Conservation (phyloP, 2,797 vertebrate species). For the Micromesistius poutassou region DNA sequence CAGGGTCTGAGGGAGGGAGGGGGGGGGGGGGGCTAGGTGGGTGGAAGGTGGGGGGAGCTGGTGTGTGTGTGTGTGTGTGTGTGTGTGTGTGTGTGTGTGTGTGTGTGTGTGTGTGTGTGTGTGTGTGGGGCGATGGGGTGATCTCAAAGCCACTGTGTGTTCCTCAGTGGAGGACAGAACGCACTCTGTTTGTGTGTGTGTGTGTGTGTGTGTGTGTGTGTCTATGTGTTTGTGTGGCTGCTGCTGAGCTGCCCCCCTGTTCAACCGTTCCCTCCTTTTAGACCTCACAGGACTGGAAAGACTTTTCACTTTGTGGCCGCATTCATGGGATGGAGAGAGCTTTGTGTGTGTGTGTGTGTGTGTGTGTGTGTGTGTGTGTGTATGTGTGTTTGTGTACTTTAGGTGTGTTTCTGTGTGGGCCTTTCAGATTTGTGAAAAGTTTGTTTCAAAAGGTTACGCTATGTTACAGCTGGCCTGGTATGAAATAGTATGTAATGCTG, state of each 20-base stretch:
- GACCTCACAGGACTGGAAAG: constrained; percentile 15
- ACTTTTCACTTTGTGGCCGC: not conserved
- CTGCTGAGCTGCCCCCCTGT: constrained; percentile 7
- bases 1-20: constrained; percentile 40
- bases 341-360: not conserved
- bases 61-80: too few relatives aligned
- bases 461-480: not conserved
- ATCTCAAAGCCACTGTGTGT: constrained; percentile 63
- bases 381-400: constrained; percentile 1
- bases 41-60: constrained; percentile 1
- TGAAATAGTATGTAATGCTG: constrained; percentile 5
- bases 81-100: too few relatives aligned
- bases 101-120: too few relatives aligned
- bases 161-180: not conserved
- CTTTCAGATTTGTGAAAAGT: constrained; percentile 10
- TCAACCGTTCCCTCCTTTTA: not conserved
- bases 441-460: not conserved
- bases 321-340: not conserved
- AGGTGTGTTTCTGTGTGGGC: constrained; percentile 10
- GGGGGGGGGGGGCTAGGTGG: too few relatives aligned
- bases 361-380: not conserved
- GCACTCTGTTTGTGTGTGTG: not conserved
- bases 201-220: not conserved
- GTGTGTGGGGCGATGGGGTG: constrained; percentile 29
- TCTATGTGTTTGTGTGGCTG: constrained; percentile 10